Base-by-base conservation (phyloP, 2,113 vertebrate species). In the Pteruthius melanotis region DNA sequence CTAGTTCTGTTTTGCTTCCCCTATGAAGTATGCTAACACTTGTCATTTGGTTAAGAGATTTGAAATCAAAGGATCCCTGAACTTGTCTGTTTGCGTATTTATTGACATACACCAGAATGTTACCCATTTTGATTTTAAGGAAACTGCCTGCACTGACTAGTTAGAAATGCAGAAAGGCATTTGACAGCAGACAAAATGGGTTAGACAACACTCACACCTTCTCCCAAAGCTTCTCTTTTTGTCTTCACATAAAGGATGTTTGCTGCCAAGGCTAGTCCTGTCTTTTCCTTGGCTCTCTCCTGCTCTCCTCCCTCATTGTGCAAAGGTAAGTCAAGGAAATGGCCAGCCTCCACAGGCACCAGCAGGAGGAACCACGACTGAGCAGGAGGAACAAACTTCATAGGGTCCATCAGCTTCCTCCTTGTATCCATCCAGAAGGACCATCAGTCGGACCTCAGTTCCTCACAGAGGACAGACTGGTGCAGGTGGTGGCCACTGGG, bases 361-460 rank as follows among this genome's bases (percentile, higher is more conserved):
- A 74, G 20, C 45, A 47, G 26, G 28, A 68, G 37, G 64, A 33
- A 30, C 5, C 26, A 47, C 0, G 3, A 7, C 26, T 7, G 28
- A 69, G 37, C 35, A 89, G 52, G 45, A 81, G 16, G 14, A 23
- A 37, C 49, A 70, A 61, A 40, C 6, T 57, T 52, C 17, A 21
- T 5, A 7, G 33, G 13, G 9, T 37, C 50, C 23, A 13, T 15
- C 28, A 60, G 44, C 45, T 91, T 15, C 40, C 17, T 42, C 33
- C 16, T 26, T 56, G n/a, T 14, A 8, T 19, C 31, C 17, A 11
- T 20, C 24, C 37, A 42, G 18, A 9, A 2, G 14, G 17, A 56
- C 37, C 3, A 0, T 15, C 31, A 27, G 3, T 2, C 8, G 1
- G 33, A 72, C 23, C 63, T 77, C 39, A 28, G 14, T 2, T 57